These are phyloP conservation scores for Caranx ignobilis DNA, from an alignment of 2,113 vertebrate species.

Conservation along the genomic window DNA sequence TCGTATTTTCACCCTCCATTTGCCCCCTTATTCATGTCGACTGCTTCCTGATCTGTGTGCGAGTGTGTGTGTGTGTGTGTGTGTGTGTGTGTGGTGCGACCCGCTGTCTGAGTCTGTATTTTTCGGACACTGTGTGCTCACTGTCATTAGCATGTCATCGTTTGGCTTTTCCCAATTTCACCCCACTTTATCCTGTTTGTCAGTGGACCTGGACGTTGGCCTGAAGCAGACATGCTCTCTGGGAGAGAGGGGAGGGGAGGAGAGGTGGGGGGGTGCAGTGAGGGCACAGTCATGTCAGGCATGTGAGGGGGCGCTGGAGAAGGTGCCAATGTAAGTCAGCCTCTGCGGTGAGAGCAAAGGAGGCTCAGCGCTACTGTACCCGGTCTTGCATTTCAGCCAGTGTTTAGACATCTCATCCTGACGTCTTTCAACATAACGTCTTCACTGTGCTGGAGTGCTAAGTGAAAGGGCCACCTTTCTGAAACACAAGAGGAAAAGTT, in stretches of 20 bases:
- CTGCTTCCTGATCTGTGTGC: slow-evolving; percentile 24
- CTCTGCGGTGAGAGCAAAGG: slow-evolving; percentile 52
- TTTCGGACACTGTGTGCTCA: slow-evolving; percentile 42
- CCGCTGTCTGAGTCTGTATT: slow-evolving; percentile 21
- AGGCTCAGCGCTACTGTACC: slow-evolving; percentile 30
- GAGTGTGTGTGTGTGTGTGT: not conserved
- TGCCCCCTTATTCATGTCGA: slow-evolving; percentile 5
- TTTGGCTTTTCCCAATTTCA: slow-evolving; percentile 53
- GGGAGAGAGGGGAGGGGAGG: not conserved
- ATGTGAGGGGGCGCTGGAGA: slow-evolving; percentile 66
- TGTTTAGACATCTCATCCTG: slow-evolving; percentile 31
- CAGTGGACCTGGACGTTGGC: slow-evolving; percentile 57
- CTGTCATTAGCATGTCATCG: slow-evolving; percentile 47
- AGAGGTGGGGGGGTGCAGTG: slow-evolving; percentile 18
- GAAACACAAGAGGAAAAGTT: slow-evolving; percentile 40
- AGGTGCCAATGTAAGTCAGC: slow-evolving; percentile 70
- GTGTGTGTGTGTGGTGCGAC: slow-evolving; percentile 12
- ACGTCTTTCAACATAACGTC: slow-evolving; percentile 28
- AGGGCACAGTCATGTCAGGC: slow-evolving; percentile 65
- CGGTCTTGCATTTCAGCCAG: slow-evolving; percentile 27
- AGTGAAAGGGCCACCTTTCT: slow-evolving; percentile 26
- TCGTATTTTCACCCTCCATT: slow-evolving; percentile 29
- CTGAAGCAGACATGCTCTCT: slow-evolving; percentile 40
- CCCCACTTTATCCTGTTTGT: slow-evolving; percentile 51
- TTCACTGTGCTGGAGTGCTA: not conserved